Base-by-base conservation (phyloP, 1,140 invertebrate genomes). In the Drosophila azteca region DNA sequence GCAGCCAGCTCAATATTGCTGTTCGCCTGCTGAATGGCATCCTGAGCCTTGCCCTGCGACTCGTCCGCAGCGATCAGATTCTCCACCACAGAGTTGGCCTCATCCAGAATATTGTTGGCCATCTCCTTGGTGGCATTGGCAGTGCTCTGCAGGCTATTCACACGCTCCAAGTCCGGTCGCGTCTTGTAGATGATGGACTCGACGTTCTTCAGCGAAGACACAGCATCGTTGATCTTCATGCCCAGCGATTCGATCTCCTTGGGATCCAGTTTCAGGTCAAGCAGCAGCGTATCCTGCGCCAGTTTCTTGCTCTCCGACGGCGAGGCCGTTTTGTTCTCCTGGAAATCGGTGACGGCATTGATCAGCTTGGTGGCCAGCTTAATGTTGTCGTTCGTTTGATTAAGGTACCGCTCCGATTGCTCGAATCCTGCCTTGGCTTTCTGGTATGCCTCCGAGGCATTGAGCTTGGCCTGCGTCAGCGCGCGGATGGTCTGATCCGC, bases 131-230 rank as follows among this genome's bases (percentile, higher is more conserved):
- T 95, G 22, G 91, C 84, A 71, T 97, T 96, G 1, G 97, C 97
- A 74, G 94, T 93, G 57, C 93, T 91, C 88, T 98, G 97, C 0
- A 99, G 92, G 6, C 93, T 79, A 76, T 96, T 94, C 0, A 97
- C 97, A 71, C 93, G 92, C 24, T 93, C 92, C 49, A 98, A 92
- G 92, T 98, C 96, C 31, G 94, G 94, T 53, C 94, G 94, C 0
- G 98, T 99, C 50, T 96, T 97, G 22, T 93, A 93, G 43, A 99
- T 95, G 79, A 99, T 99, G 64, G 94, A 93, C 79, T 99, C 97
- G 61, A 98, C 98, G 90, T 99, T 95, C 31, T 96, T 97, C 5
- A 99, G 92, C 7, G 96, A 96, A 3, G 95, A 94, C 6, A 99
- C 96, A 6, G 97, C 97, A 15, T 94, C 92, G 84, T 97, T 96